Evolutionary conservation across 2,113 vertebrate species (phyloP).

Genomic region (Lucifuga dentata): DNA sequence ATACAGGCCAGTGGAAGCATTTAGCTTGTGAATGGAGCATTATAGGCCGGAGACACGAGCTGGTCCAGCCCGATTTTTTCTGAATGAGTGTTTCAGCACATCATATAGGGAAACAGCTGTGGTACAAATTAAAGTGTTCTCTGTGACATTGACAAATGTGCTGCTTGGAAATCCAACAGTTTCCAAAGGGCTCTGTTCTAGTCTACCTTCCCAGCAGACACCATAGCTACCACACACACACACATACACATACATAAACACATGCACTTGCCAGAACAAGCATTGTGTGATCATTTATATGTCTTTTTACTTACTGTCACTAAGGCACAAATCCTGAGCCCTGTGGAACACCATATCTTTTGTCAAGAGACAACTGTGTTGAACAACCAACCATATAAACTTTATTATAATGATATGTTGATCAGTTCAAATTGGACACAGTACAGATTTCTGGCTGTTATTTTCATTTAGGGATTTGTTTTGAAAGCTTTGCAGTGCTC

Average conservation of each 20-base stretch:
- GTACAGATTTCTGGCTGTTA: too few species aligned
- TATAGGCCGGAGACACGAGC: conserved; percentile 72
- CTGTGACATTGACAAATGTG: conserved; percentile 84
- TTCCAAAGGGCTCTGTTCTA: conserved; percentile 47
- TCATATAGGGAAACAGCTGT: conserved; percentile 86
- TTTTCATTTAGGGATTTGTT: too few species aligned
- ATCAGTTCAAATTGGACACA: conserved; percentile 52
- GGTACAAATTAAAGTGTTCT: conserved; percentile 81
- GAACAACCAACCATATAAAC: conserved; percentile 35
- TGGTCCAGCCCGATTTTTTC: conserved; percentile 69
- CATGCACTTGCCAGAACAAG: conserved; percentile 40
- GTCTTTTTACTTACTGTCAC: conserved; percentile 50
- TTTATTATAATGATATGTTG: conserved; percentile 26
- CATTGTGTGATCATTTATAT: conserved; percentile 47
- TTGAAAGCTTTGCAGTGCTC: too few species aligned
- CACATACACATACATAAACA: conserved; percentile 12
- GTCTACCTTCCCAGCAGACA: conserved; percentile 44
- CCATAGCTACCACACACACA: conserved; percentile 20
- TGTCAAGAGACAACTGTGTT: conserved; percentile 61
- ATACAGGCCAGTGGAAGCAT: conserved; percentile 23
- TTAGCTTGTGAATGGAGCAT: conserved; percentile 70
- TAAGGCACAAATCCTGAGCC: conserved; percentile 53
- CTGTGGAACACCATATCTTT: conserved; percentile 57
- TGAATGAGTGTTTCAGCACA: conserved; percentile 85
- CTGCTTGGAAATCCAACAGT: conserved; percentile 60